Evolutionary conservation across 1,140 invertebrate genomes (phyloP).

Genomic region (Drosophila arawakana): DNA sequence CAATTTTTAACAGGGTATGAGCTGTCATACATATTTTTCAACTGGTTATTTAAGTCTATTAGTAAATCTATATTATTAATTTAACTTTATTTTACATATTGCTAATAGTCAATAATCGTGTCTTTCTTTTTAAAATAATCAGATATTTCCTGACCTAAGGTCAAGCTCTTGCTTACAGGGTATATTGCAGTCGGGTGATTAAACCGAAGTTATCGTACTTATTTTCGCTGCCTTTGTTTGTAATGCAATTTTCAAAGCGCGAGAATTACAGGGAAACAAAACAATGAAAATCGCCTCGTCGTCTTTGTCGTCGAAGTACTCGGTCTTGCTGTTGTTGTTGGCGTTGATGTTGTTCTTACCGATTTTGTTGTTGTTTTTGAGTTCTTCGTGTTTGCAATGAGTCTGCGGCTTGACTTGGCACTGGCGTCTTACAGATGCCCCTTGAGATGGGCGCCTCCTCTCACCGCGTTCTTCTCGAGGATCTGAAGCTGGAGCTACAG

Average conservation of each 20-base stretch:
- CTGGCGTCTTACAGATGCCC: slow-evolving; percentile 50
- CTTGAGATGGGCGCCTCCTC: slow-evolving; percentile 33
- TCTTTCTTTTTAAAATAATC: not conserved
- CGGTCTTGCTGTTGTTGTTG: not conserved
- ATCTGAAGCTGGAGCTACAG: slow-evolving; percentile 2
- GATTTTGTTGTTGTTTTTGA: slow-evolving; percentile 8
- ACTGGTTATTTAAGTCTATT: slow-evolving; percentile 5
- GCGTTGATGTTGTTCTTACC: not conserved
- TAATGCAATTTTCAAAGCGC: slow-evolving; percentile 83
- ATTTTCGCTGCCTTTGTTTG: slow-evolving; percentile 68
- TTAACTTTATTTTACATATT: not conserved
- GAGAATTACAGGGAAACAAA: slow-evolving; percentile 77
- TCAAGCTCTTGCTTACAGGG: slow-evolving; percentile 3
- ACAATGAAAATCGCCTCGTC: slow-evolving; percentile 70
- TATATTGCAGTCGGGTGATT: slow-evolving; percentile 20
- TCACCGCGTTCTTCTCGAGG: not conserved
- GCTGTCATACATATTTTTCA: not conserved
- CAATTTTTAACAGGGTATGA: no score
- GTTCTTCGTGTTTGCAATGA: slow-evolving; percentile 61
- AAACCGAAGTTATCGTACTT: slow-evolving; percentile 2
- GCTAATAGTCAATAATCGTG: not conserved
- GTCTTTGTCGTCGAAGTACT: slow-evolving; percentile 30
- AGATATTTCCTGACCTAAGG: not conserved
- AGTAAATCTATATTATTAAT: not conserved
- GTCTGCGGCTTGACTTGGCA: slow-evolving; percentile 63